Conservation (phyloP, 92 coral and sea anemone species). For the Zoanthus sociatus region DNA sequence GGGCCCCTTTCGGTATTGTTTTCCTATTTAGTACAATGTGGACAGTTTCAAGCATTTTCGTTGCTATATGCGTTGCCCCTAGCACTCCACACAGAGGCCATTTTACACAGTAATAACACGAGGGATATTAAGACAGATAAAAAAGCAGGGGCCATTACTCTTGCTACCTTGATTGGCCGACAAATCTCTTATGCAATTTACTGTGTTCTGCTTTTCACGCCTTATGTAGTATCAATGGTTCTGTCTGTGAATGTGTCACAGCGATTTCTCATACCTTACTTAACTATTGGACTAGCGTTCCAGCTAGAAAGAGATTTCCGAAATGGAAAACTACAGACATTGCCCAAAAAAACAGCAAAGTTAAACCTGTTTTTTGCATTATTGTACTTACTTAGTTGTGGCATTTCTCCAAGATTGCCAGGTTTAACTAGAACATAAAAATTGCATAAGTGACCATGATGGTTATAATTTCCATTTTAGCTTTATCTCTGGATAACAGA, state of each 20-base stretch:
- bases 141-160: slow-evolving; percentile 85
- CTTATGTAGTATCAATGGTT: slow-evolving; percentile 84
- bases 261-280: slow-evolving; percentile 76
- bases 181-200: slow-evolving; percentile 84
- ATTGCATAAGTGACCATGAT: no score
- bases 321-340: slow-evolving; percentile 58
- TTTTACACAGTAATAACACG: slow-evolving; percentile 94
- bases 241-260: slow-evolving; percentile 85
- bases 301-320: slow-evolving; percentile 84
- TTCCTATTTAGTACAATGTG: slow-evolving; percentile 89
- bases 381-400: slow-evolving; percentile 78
- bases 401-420: slow-evolving; percentile 75
- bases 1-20: slow-evolving; percentile 97
- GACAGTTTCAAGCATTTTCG: slow-evolving; percentile 78
- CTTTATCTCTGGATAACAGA: no score
- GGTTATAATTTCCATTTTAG: no score
- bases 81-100: slow-evolving; percentile 92
- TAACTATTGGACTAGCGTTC: slow-evolving; percentile 82
- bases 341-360: slow-evolving; percentile 88
- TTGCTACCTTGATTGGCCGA: slow-evolving; percentile 86
- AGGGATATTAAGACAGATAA: slow-evolving; percentile 88
- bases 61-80: slow-evolving; percentile 86
- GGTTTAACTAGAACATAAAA: slow-evolving; percentile 41
- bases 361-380: slow-evolving; percentile 87
- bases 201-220: slow-evolving; percentile 81